A percentile compares a stretch with the other conserved stretches of the same genome.
These are phyloP conservation scores for Portevinia maculata DNA, from an alignment of 2,888 invertebrate species.

Conservation along the genomic window DNA sequence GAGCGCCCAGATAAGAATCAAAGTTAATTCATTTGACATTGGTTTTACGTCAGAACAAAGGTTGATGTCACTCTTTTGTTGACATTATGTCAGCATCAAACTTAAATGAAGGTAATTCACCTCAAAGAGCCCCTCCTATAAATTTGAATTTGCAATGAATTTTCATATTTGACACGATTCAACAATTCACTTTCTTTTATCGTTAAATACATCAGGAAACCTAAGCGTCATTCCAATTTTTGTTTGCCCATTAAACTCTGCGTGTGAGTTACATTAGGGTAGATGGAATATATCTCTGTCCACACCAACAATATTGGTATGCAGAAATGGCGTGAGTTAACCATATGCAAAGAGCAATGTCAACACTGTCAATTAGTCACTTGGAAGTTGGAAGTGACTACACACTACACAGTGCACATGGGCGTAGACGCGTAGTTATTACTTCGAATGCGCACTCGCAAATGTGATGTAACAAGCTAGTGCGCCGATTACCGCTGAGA, in stretches of 20 bases:
- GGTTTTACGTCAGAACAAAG: constrained; percentile 41
- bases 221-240: constrained; percentile 1
- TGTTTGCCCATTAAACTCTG: background rate
- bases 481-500: constrained; percentile 28
- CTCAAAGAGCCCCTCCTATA: constrained; percentile 27
- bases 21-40: constrained; percentile 10
- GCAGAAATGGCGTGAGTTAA: constrained; percentile 39
- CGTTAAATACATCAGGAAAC: background rate
- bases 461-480: constrained; percentile 55
- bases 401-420: constrained; percentile 9
- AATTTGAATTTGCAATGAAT: constrained; percentile 8
- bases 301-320: constrained; percentile 31
- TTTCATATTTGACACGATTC: background rate
- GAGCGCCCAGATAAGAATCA: constrained; percentile 28
- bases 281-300: background rate
- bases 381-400: constrained; percentile 15
- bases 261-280: background rate
- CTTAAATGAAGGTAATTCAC: constrained; percentile 33
- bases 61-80: constrained; percentile 46
- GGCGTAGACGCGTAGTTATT: constrained; percentile 32
- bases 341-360: constrained; percentile 63
- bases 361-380: constrained; percentile 67
- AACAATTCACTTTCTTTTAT: constrained; percentile 36
- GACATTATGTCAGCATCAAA: constrained; percentile 39
- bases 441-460: constrained; percentile 13